phyloP scores from a whole-genome alignment of 2,888 invertebrate species.

The Drosophila prostipennis region DNA sequence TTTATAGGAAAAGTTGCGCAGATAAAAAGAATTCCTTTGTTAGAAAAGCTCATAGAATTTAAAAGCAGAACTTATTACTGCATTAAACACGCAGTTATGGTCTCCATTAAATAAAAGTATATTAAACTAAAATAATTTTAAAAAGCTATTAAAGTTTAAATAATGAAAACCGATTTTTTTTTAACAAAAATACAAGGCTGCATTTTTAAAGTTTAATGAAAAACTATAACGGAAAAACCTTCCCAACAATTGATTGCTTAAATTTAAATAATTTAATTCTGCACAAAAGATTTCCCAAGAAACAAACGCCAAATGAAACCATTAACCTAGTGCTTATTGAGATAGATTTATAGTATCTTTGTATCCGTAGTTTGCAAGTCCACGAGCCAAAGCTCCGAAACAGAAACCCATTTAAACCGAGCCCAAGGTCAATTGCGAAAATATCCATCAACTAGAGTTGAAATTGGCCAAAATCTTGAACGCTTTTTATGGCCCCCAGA shows the following conservation, averaged over 20 bases:
- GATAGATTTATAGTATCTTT: conserved; percentile 31
- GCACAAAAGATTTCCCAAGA: background rate
- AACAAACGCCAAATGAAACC: conserved; percentile 2
- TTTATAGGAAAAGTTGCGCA: conserved; percentile 26
- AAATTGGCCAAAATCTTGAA: conserved; percentile 43
- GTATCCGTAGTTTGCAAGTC: conserved; percentile 9
- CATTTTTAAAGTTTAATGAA: too few species aligned
- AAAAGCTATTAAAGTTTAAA: background rate
- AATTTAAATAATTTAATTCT: background rate
- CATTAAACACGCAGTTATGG: too few species aligned
- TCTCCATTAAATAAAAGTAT: background rate
- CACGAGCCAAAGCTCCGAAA: conserved; percentile 8
- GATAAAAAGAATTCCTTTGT: conserved; percentile 9
- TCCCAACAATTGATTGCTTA: background rate
- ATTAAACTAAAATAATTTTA: background rate
- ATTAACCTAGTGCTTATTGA: conserved; percentile 4
- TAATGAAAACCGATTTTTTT: too few species aligned
- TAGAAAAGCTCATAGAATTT: background rate
- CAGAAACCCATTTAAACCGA: conserved; percentile 15
- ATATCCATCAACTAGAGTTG: conserved; percentile 33
- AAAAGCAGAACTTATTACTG: background rate
- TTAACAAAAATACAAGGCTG: too few species aligned
- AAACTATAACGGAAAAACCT: background rate
- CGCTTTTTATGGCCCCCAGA: conserved; percentile 37
- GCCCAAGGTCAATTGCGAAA: conserved; percentile 41